These are phyloP conservation scores for Hylomyscus alleni DNA, from an alignment of 2,797 vertebrate species.

Conservation along the genomic window DNA sequence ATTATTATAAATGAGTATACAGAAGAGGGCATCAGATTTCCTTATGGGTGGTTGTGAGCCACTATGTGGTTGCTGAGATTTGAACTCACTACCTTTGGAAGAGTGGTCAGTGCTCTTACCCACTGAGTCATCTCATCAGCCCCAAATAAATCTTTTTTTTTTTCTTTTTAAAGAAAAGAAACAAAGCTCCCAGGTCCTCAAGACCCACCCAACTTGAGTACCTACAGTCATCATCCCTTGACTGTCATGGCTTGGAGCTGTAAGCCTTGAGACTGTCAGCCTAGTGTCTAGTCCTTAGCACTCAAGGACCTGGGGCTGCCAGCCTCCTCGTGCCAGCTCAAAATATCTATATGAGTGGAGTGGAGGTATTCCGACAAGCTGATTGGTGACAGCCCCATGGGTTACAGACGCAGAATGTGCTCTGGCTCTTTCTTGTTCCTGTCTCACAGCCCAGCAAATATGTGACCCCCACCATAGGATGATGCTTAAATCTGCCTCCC, in stretches of 20 bases:
- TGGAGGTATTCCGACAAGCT: too few species aligned
- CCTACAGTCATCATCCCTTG: not conserved
- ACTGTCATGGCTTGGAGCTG: too few species aligned
- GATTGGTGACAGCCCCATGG: not conserved
- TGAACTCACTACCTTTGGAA: too few species aligned
- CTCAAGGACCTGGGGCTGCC: not conserved
- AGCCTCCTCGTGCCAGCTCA: not conserved
- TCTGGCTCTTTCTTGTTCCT: not conserved
- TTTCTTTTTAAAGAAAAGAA: not conserved
- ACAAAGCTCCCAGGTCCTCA: not conserved
- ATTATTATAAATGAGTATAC: too few species aligned
- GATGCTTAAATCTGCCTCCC: not conserved
- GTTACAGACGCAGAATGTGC: not conserved
- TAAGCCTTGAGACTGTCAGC: not conserved
- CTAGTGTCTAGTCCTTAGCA: not conserved
- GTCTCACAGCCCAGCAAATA: not conserved
- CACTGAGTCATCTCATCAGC: too few species aligned
- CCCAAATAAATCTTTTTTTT: too few species aligned
- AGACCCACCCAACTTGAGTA: not conserved
- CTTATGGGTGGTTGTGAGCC: too few species aligned
- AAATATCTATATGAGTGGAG: not conserved
- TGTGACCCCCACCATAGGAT: accelerated
- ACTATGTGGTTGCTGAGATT: too few species aligned
- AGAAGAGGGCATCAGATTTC: too few species aligned
- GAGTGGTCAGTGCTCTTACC: too few species aligned